Evolutionary conservation across 2,888 invertebrate species (phyloP).

Genomic region (Pseudococcus viburni): DNA sequence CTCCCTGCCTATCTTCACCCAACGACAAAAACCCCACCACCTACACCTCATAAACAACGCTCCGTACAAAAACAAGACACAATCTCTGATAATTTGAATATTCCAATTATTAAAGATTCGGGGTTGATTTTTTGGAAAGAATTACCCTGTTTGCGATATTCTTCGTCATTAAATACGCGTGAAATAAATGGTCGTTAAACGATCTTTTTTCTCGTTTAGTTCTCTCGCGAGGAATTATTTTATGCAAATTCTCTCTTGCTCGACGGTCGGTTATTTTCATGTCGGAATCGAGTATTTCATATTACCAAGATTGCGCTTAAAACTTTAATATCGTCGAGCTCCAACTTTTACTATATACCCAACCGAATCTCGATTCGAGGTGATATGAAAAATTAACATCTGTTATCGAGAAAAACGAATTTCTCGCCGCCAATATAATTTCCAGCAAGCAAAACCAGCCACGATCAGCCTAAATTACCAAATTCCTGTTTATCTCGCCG

Average conservation of each 20-base stretch:
- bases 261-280: conserved; percentile 10
- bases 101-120: conserved; percentile 22
- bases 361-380: not conserved
- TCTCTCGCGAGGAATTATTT: conserved; percentile 45
- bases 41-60: not conserved
- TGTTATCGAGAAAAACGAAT: conserved; percentile 31
- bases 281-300: conserved; percentile 36
- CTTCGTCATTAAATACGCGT: conserved; percentile 44
- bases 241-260: conserved; percentile 35
- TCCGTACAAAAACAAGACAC: not conserved
- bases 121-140: conserved; percentile 19
- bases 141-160: not conserved
- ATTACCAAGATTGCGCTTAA: conserved; percentile 47
- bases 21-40: not conserved
- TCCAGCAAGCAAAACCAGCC: not conserved
- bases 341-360: not conserved
- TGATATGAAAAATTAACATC: conserved; percentile 54
- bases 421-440: not conserved
- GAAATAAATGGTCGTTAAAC: conserved; percentile 54
- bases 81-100: not conserved
- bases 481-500: not conserved
- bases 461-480: not conserved
- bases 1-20: too few species aligned
- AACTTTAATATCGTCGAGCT: conserved; percentile 40
- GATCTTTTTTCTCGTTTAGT: conserved; percentile 48